Conservation (phyloP, 2,888 invertebrate genomes). For the Adineta ricciae region DNA sequence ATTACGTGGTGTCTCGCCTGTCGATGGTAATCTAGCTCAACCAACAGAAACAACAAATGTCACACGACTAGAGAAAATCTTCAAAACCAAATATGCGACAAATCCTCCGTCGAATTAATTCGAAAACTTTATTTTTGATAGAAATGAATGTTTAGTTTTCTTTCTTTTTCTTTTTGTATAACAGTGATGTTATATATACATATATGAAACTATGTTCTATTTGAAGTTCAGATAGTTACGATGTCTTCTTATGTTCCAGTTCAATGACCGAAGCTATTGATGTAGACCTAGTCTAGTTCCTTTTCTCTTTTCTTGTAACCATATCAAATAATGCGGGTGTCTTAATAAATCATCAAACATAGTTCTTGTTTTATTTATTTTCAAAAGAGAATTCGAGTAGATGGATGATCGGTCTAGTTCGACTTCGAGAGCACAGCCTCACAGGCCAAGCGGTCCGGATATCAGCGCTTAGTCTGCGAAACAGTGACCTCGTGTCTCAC, state of each 20-base stretch:
- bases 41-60: background rate
- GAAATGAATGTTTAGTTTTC: background rate
- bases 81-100: background rate
- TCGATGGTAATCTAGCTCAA: background rate
- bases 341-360: background rate
- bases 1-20: background rate
- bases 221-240: background rate
- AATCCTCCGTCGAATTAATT: background rate
- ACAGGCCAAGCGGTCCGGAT: background rate
- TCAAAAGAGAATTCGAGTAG: background rate
- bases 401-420: background rate
- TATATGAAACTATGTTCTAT: background rate
- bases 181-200: background rate
- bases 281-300: conserved; percentile 3
- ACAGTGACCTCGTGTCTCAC: background rate
- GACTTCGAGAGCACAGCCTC: background rate
- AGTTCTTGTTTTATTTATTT: background rate
- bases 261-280: background rate
- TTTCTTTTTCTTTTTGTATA: background rate
- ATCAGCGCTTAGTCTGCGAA: conserved; percentile 9
- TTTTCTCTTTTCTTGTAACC: background rate
- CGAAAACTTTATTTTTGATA: background rate
- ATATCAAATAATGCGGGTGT: background rate
- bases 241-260: background rate
- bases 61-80: background rate